Base-by-base conservation (phyloP, 64 coral and sea anemone genomes). In the Pocillopora damicornis region DNA sequence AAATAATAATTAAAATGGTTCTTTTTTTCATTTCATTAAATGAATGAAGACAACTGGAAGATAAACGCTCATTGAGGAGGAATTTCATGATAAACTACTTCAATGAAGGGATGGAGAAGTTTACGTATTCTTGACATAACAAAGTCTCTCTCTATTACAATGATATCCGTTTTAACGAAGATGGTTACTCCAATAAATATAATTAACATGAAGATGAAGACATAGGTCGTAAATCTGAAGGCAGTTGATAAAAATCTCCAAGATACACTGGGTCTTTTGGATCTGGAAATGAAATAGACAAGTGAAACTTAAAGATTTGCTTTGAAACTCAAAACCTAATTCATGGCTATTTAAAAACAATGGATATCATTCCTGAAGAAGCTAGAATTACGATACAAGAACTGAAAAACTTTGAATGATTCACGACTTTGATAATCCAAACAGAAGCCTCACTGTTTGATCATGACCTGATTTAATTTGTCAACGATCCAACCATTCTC, bases 41-140 rank as follows among this genome's bases (percentile, higher is more conserved):
- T 72, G 64, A 1, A 22, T 58, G 17, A 45, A 17, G 57, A 8
- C 18, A 6, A 57, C 34, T 77, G 56, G 10, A 57, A 11, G 11
- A 30, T 69, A 14, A 58, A 11, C 71, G 10, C 18, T 51, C 26
- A 85, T 22, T 85, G 37, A 37, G 81, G 81, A 20, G 81, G 81
- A 22, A 72, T 72, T 18, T 72, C 17, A 65, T 85, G 25, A 72
- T 85, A 85, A 58, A 85, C 58, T 25, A 85, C 37, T 85, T 85
- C 37, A 4, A 17, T 65, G 13, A 85, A 10, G 12, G 81, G 81
- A 36, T 85, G 63, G 63, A 85, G 71, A 13, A 85, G 15, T 58
- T 85, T 73, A 37, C 81, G 18, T 37, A 85, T 37, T 85, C 68
- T 85, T n/a, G 81, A 73, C 17, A 73, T 20, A 57, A 73, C 23